A percentile compares a stretch with the other conserved stretches of the same genome.
These are phyloP conservation scores for Heteractis magnifica DNA, from an alignment of 92 coral and sea anemone genomes.

Conservation along the genomic window DNA sequence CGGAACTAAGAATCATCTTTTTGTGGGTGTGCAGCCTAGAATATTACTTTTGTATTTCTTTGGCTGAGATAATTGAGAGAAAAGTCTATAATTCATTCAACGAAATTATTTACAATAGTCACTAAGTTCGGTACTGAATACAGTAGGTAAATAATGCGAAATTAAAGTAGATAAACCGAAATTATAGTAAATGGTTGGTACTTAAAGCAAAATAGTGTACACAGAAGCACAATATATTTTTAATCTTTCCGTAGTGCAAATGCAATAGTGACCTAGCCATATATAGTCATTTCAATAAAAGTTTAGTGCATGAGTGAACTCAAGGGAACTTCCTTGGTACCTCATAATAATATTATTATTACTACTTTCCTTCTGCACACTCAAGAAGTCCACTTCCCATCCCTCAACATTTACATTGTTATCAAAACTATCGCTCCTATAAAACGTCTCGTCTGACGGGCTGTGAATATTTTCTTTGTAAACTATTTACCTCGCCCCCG, in stretches of 20 bases:
- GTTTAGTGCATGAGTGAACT: background rate
- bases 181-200: background rate
- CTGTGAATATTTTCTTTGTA: background rate
- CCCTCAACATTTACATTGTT: background rate
- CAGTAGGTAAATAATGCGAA: background rate
- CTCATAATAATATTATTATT: background rate
- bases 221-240: background rate
- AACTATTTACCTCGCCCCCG: constrained; percentile 13
- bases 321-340: background rate
- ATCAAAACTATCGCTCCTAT: background rate
- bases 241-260: background rate
- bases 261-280: background rate
- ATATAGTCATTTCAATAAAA: background rate
- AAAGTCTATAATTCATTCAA: background rate
- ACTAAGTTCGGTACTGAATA: background rate
- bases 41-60: background rate
- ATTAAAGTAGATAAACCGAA: no score
- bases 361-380: background rate
- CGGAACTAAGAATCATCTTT: constrained; percentile 1
- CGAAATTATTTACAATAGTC: background rate
- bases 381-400: background rate
- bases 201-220: background rate
- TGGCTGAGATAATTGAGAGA: background rate
- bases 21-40: background rate
- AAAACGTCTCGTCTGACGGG: background rate